Evolutionary conservation across 1,140 invertebrate species (phyloP).

Genomic region (Acromyrmex heyeri): DNA sequence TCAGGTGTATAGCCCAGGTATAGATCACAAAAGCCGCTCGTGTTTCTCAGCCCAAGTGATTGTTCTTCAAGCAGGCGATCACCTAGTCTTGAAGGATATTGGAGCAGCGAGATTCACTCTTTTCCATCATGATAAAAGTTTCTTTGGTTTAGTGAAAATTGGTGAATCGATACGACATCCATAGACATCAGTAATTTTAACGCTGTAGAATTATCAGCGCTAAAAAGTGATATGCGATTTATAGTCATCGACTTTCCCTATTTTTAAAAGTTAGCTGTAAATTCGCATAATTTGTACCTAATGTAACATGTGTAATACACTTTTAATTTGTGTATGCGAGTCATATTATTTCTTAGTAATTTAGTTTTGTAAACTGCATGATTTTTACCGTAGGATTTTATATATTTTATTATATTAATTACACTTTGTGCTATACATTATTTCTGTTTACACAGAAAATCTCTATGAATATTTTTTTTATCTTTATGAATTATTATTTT

Average conservation of each 20-base stretch:
- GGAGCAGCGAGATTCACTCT: conserved; percentile 90
- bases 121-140: conserved; percentile 92
- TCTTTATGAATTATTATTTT: conserved; percentile 1
- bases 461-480: conserved; percentile 19
- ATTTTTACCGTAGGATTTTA: conserved; percentile 14
- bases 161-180: conserved; percentile 84
- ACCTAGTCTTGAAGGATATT: conserved; percentile 90
- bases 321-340: neutral
- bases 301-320: conserved; percentile 11
- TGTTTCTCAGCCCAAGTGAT: conserved; percentile 92
- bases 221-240: conserved; percentile 11
- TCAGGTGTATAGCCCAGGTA: conserved; percentile 80
- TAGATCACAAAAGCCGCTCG: conserved; percentile 84
- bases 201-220: neutral
- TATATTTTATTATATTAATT: conserved; percentile 32
- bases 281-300: neutral
- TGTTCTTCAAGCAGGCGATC: conserved; percentile 89
- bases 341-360: neutral
- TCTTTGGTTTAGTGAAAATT: conserved; percentile 93
- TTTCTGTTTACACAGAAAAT: conserved; percentile 39
- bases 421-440: conserved; percentile 46
- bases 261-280: conserved; percentile 21
- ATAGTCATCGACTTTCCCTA: conserved; percentile 4
- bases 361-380: neutral
- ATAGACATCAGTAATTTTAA: neutral